These are phyloP conservation scores for Heliothis virescens DNA, from an alignment of 1,140 invertebrate species.

Conservation along the genomic window DNA sequence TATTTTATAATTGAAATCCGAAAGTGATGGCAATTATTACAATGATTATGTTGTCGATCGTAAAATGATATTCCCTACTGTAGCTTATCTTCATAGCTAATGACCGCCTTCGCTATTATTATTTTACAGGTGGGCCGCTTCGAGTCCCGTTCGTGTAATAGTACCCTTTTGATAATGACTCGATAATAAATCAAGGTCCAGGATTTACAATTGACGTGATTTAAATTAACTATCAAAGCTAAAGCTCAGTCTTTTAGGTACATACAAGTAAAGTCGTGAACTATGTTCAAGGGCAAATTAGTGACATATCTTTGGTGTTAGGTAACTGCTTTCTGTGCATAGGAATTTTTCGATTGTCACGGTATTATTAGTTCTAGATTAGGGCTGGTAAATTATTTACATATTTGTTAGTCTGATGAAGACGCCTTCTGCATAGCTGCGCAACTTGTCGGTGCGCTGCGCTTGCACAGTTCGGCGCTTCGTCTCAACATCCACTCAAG, in stretches of 20 bases:
- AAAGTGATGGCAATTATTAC: neutral
- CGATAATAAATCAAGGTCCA: slow-evolving; percentile 44
- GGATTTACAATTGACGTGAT: slow-evolving; percentile 39
- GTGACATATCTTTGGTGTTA: neutral
- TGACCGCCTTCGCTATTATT: slow-evolving; percentile 27
- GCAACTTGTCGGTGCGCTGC: neutral
- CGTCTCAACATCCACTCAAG: slow-evolving; percentile 31
- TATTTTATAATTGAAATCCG: neutral
- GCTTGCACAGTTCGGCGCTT: neutral
- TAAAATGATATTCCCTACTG: neutral
- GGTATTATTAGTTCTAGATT: neutral
- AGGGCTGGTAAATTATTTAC: no score
- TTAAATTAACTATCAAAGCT: slow-evolving; percentile 10
- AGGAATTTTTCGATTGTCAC: no score
- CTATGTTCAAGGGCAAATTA: slow-evolving; percentile 3
- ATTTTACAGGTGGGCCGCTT: slow-evolving; percentile 32
- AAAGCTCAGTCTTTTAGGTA: neutral
- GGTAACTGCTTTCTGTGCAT: no score
- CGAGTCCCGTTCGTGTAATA: slow-evolving; percentile 23
- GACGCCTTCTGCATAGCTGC: neutral
- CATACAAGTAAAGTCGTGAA: neutral
- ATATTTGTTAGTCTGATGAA: neutral
- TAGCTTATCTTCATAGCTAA: slow-evolving; percentile 13
- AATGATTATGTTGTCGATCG: slow-evolving; percentile 5
- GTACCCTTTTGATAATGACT: slow-evolving; percentile 40